These are phyloP conservation scores for Sclerurus mexicanus DNA, from an alignment of 2,113 vertebrate species.

Conservation along the genomic window DNA sequence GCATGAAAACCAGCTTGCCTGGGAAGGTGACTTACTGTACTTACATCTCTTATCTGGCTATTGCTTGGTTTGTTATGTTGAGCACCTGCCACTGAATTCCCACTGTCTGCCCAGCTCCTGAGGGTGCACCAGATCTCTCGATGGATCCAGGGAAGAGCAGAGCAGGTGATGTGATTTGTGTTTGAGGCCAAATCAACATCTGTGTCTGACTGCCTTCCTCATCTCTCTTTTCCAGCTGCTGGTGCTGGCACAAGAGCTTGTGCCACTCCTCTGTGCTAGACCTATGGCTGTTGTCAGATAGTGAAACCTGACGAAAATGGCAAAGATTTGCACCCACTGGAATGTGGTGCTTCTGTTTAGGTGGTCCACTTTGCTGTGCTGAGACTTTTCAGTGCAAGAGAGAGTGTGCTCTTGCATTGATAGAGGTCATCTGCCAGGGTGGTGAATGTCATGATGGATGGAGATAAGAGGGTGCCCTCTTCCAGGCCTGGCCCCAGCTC, in stretches of 20 bases:
- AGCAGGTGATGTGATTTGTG: accelerated
- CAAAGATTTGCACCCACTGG: accelerated
- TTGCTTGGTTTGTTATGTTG: background rate
- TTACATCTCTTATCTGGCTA: background rate
- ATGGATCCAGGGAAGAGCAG: background rate
- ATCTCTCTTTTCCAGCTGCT: accelerated
- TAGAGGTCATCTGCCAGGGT: background rate
- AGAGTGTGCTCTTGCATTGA: background rate
- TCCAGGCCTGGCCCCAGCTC: background rate
- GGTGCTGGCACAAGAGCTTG: background rate
- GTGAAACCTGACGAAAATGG: background rate
- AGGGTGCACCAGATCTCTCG: accelerated
- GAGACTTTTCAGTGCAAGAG: background rate
- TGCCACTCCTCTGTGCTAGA: background rate
- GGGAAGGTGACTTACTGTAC: background rate
- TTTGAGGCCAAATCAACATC: background rate
- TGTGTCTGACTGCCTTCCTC: background rate
- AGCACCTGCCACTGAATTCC: background rate
- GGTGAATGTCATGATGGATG: background rate
- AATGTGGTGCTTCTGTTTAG: background rate
- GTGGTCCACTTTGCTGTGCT: background rate
- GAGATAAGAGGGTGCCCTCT: background rate
- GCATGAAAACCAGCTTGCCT: background rate
- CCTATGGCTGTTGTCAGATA: background rate
- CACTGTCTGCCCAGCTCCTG: too few species aligned